phyloP scores from a whole-genome alignment of 2,113 vertebrate species.

The Stigmatopora argus region DNA sequence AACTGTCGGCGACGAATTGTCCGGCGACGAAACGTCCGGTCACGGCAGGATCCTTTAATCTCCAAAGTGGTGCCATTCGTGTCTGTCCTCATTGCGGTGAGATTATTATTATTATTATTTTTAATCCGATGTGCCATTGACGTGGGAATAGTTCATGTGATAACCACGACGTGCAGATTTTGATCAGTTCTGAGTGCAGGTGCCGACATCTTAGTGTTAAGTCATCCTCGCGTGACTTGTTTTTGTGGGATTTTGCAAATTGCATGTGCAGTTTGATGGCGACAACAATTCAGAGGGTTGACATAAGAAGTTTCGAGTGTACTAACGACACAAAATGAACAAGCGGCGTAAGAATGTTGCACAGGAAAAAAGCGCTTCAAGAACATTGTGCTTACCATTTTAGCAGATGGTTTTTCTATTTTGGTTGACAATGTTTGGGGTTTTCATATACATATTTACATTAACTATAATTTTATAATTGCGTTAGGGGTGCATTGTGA shows the following conservation, averaged over 20 bases:
- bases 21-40: too few relatives aligned
- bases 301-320: not conserved
- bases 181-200: conserved; percentile 19
- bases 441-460: not conserved
- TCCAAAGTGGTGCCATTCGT: conserved; percentile 48
- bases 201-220: conserved; percentile 36
- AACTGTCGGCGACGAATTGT: too few relatives aligned
- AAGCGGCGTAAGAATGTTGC: not conserved
- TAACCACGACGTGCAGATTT: not conserved
- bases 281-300: not conserved
- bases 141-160: conserved; percentile 14
- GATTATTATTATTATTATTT: conserved; percentile 32
- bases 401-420: not conserved
- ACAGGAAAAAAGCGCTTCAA: not conserved
- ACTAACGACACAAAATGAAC: not conserved
- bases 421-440: not conserved
- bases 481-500: not conserved
- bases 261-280: conserved; percentile 3
- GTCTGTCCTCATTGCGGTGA: conserved; percentile 32
- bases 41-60: conserved; percentile 23
- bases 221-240: conserved; percentile 29
- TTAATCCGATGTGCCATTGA: conserved; percentile 56
- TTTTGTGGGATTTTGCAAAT: conserved; percentile 35
- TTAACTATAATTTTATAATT: not conserved
- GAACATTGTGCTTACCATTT: not conserved